Evolutionary conservation across 2,888 invertebrate species (phyloP), one percentile per base, ranked within the genome.

Genomic region (Lasioglossum calceatum): DNA sequence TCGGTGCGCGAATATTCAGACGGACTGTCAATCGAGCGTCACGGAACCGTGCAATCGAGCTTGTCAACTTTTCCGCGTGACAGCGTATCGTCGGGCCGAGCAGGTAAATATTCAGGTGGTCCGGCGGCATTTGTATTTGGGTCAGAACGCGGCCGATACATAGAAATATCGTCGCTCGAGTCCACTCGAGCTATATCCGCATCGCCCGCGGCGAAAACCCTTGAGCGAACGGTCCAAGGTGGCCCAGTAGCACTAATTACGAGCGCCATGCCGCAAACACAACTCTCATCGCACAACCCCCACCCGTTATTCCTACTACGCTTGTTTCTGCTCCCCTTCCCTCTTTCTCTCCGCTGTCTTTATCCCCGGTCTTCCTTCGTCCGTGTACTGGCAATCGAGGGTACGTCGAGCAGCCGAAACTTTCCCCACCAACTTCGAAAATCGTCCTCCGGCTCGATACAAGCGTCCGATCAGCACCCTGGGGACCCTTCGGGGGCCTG

Each of bases 191-290:
- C 77, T n/a, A 12, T 61, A 76, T 81, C 82, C 77, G 61, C 77
- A 32, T 77, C 71, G 76, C 86, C 82, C 61, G 77, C 10, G 80
- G 90, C 82, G 32, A 12, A 70, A 81, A 64, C 79, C 84, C 84
- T 81, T 70, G 73, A 87, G 77, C 72, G 79, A 84, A 71, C 79
- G 61, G 77, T 19, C 82, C 81, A 42, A 58, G 75, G 75, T 91
- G 86, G 84, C 84, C 88, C 88, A 86, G 81, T 87, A 84, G 81
- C 89, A 81, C 87, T 86, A 90, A 89, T 91, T 80, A 76, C 82
- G 39, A 50, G 42, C 82, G 78, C 82, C 71, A 76, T 77, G 85
- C 85, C 39, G 78, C 71, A 73, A 67, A 77, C 81, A 79, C 77
- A 74, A 72, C 81, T 79, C 73, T 80, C 82, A 73, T 70, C 73